phyloP scores from a whole-genome alignment of 2,113 vertebrate species.

The human region GRCh38 chr16:17094001-17094500 shows the following conservation, averaged over 20 bases:
- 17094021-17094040: conserved; percentile 36
- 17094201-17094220: conserved; percentile 68
- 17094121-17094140: background rate
- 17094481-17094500: conserved; percentile 92
- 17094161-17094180: conserved; percentile 52
- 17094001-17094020: background rate
- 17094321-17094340: conserved; percentile 31
- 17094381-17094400: conserved; percentile 89
- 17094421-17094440: conserved; percentile 91
- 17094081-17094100: conserved; percentile 43
- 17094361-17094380: conserved; percentile 91
- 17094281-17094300: conserved; percentile 83
- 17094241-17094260: conserved; percentile 74
- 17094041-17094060: background rate
- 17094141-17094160: conserved; percentile 40
- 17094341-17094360: conserved; percentile 81
- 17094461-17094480: conserved; percentile 93
- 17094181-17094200: conserved; percentile 62
- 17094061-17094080: background rate
- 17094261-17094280: conserved; percentile 73
- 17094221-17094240: conserved; percentile 72
- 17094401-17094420: conserved; percentile 91
- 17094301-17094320: conserved; percentile 83
- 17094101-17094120: conserved; percentile 23
- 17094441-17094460: conserved; percentile 90